Conservation (phyloP, 2,797 vertebrate species). For the Onychomys arenicola region DNA sequence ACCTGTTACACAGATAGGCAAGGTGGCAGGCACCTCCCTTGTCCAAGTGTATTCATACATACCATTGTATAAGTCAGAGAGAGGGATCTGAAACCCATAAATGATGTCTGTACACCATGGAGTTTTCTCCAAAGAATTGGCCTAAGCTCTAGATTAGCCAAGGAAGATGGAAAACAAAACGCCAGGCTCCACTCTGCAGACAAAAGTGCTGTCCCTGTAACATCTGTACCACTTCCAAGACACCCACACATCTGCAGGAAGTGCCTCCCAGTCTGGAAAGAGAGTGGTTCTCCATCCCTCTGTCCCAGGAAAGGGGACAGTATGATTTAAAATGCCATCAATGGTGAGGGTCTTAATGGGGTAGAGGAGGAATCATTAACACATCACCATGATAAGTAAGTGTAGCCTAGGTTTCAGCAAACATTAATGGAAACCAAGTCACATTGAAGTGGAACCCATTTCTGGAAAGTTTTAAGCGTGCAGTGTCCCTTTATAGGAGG, state of each 20-base stretch:
- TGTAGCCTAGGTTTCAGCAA: slow-evolving; percentile 40
- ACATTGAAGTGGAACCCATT: slow-evolving; percentile 35
- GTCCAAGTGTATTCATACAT: slow-evolving; percentile 20
- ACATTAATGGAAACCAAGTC: slow-evolving; percentile 52
- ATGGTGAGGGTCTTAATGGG: background rate
- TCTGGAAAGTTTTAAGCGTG: slow-evolving; percentile 54
- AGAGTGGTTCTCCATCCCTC: background rate
- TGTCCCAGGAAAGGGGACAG: background rate
- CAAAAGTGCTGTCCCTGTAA: background rate
- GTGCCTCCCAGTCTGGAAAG: slow-evolving; percentile 5
- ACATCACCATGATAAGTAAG: background rate
- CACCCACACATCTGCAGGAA: background rate
- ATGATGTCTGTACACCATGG: slow-evolving; percentile 2
- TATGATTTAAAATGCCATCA: background rate
- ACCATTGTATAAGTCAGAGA: slow-evolving; percentile 51
- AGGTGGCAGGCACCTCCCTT: slow-evolving; percentile 13
- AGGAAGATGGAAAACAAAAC: slow-evolving; percentile 52
- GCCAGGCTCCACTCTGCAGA: slow-evolving; percentile 14
- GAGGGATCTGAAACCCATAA: background rate
- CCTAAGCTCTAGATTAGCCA: slow-evolving; percentile 5
- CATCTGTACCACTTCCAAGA: slow-evolving; percentile 33
- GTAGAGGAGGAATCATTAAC: background rate
- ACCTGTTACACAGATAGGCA: slow-evolving; percentile 1
- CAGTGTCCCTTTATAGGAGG: slow-evolving; percentile 28
- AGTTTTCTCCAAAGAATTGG: slow-evolving; percentile 35